Evolutionary conservation across 2,113 vertebrate species (phyloP).

Genomic region (Coregonus clupeaformis): DNA sequence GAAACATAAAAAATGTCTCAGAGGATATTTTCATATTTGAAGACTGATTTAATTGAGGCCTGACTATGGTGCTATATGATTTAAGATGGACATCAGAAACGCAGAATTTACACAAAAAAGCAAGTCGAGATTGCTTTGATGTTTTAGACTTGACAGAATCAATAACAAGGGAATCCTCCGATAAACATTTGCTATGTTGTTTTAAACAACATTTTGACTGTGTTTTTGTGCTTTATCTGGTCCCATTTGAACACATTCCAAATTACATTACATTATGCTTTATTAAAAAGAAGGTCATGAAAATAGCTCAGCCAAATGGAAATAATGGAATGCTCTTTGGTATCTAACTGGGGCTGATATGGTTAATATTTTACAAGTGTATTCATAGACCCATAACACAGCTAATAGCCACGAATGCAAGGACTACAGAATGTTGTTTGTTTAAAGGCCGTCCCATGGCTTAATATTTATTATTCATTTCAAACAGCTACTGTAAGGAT

Average conservation of each 20-base stretch:
- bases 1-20: conserved; percentile 27
- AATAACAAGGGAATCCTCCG: conserved; percentile 7
- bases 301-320: not conserved
- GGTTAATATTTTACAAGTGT: not conserved
- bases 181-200: conserved; percentile 14
- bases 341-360: not conserved
- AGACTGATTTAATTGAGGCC: conserved; percentile 16
- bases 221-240: not conserved
- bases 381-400: not conserved
- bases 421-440: no score
- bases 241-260: conserved; percentile 1
- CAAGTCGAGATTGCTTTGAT: conserved; percentile 28
- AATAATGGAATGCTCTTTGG: not conserved
- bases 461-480: not conserved
- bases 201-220: conserved; percentile 17
- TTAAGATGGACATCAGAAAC: conserved; percentile 13
- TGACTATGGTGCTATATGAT: conserved; percentile 20
- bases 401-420: no score
- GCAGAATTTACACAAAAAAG: conserved; percentile 18
- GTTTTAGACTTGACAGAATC: conserved; percentile 1
- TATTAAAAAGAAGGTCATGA: not conserved
- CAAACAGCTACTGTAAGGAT: not conserved
- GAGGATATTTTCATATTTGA: conserved; percentile 18
- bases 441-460: not conserved
- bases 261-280: not conserved